Evolutionary conservation across 2,113 vertebrate genomes (phyloP).

Genomic region (Indicator maculatus): DNA sequence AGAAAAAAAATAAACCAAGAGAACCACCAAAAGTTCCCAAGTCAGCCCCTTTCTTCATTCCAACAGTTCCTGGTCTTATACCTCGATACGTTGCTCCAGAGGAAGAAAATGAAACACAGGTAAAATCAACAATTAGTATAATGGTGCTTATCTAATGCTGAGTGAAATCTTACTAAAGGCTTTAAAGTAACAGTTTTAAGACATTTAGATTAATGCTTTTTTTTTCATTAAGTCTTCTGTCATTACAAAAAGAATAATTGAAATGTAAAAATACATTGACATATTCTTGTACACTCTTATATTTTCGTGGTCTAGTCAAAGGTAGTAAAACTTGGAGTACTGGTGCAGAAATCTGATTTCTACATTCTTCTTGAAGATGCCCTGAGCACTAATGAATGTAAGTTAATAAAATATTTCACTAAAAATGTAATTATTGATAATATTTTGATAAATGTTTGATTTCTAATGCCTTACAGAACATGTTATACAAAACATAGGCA

Average conservation of each 20-base stretch:
- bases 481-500: rapidly evolving
- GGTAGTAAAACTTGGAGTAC: slow-evolving; percentile 81
- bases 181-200: neutral
- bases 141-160: neutral
- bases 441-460: neutral
- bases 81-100: slow-evolving; percentile 80
- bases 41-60: slow-evolving; percentile 93
- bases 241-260: neutral
- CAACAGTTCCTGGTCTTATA: slow-evolving; percentile 89
- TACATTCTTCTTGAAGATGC: slow-evolving; percentile 83
- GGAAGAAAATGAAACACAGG: slow-evolving; percentile 71
- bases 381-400: slow-evolving; percentile 79
- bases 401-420: slow-evolving; percentile 70
- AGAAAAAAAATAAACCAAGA: slow-evolving; percentile 92
- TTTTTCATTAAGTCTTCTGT: neutral
- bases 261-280: neutral
- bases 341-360: slow-evolving; percentile 88
- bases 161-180: neutral
- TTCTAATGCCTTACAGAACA: neutral
- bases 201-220: neutral
- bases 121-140: slow-evolving; percentile 30
- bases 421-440: neutral
- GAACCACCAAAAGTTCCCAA: slow-evolving; percentile 86
- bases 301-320: slow-evolving; percentile 84
- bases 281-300: neutral